Percentiles rank a stretch among this genome's conserved stretches.
Conservation (phyloP, 2,113 vertebrate species). For the Festucalex cinctus region DNA sequence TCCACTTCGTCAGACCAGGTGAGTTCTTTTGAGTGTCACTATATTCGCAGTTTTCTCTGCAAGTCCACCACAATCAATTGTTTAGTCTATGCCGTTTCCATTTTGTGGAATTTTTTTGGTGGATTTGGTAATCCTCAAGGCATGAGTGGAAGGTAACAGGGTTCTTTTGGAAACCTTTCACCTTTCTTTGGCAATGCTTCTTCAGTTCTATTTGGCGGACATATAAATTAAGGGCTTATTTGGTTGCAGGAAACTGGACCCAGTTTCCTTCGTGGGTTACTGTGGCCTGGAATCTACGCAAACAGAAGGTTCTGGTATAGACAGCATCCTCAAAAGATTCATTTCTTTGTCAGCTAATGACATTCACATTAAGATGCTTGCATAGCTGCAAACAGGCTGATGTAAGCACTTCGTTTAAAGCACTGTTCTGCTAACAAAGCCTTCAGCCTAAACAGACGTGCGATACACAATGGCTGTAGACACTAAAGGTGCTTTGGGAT, state of each 20-base stretch:
- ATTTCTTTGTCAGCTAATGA: conserved; percentile 5
- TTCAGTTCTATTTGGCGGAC: too few relatives aligned
- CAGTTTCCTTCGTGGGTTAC: background rate
- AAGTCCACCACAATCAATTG: background rate
- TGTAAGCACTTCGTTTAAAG: background rate
- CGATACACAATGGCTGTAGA: background rate
- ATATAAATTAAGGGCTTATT: background rate
- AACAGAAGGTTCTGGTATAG: background rate
- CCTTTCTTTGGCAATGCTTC: too few relatives aligned
- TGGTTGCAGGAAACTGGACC: background rate
- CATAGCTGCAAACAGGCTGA: background rate
- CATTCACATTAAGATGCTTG: conserved; percentile 1
- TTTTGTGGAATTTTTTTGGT: too few relatives aligned
- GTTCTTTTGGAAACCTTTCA: too few relatives aligned
- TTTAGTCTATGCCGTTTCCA: too few relatives aligned
- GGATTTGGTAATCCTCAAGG: too few relatives aligned
- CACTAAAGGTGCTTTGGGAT: background rate
- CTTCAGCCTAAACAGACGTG: background rate
- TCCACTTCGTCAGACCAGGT: conserved; percentile 93
- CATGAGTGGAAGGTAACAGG: too few relatives aligned
- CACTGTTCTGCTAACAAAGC: conserved; percentile 1
- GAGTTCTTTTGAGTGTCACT: conserved; percentile 27
- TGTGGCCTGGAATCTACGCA: background rate
- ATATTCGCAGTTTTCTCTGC: background rate
- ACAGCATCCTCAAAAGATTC: background rate